A percentile compares a stretch with the other conserved stretches of the same genome.
Conservation (phyloP, 2,113 vertebrate genomes). For the Emydura subglobosa region DNA sequence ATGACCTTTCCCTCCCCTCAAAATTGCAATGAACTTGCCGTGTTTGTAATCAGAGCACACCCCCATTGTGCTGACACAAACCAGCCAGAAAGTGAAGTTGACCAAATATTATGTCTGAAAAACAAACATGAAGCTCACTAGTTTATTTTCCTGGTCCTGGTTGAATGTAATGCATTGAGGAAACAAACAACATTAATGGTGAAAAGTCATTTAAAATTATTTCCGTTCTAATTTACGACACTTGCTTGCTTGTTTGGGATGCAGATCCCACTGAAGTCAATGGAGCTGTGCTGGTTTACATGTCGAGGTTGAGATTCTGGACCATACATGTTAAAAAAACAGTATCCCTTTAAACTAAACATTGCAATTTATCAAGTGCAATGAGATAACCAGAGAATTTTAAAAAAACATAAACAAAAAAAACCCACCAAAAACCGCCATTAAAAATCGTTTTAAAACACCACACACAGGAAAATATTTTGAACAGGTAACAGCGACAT, state of each 20-base stretch:
- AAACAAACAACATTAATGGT: not conserved
- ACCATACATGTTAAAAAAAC: not conserved
- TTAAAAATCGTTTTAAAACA: not conserved
- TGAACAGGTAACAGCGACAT: constrained; percentile 51
- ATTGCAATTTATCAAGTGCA: not conserved
- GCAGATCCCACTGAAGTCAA: not conserved
- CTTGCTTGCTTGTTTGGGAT: not conserved
- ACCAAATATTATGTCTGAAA: not conserved
- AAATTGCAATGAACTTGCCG: not conserved
- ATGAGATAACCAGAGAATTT: not conserved
- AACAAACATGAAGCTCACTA: not conserved
- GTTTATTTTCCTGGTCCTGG: rapidly evolving
- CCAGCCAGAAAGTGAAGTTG: not conserved
- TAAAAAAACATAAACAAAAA: not conserved
- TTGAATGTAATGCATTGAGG: rapidly evolving
- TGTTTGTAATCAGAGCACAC: not conserved
- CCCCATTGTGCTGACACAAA: rapidly evolving
- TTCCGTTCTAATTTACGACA: not conserved
- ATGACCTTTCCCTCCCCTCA: not conserved
- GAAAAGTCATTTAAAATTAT: not conserved
- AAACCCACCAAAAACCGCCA: not conserved
- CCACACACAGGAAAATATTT: not conserved
- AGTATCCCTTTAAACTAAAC: not conserved
- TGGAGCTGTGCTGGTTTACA: not conserved
- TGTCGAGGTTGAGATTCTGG: not conserved